These are phyloP conservation scores for Kryphioiulus occultus DNA, from an alignment of 2,888 invertebrate genomes.

Conservation along the genomic window DNA sequence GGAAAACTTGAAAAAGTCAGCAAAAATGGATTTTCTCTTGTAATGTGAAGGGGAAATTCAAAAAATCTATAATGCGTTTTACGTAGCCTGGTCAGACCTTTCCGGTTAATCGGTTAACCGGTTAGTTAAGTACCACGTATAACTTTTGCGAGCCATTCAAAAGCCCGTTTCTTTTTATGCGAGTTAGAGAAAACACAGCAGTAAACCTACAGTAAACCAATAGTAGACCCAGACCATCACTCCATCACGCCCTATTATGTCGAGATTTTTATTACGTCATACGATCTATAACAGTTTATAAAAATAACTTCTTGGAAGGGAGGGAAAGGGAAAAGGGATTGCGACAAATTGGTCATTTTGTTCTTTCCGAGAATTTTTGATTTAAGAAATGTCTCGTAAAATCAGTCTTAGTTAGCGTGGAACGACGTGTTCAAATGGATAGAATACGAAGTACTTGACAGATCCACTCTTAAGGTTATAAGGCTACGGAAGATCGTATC, in stretches of 20 bases:
- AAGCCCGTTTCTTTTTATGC: no score
- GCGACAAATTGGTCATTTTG: conserved; percentile 23
- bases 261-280: conserved; percentile 1
- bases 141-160: no score
- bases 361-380: conserved; percentile 7
- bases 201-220: no score
- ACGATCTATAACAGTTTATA: conserved; percentile 23
- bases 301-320: not conserved
- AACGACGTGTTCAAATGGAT: conserved; percentile 23
- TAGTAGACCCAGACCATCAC: no score
- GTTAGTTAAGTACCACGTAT: no score
- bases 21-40: no score
- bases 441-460: conserved; percentile 23
- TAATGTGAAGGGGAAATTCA: no score
- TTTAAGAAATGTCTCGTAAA: conserved; percentile 14
- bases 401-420: not conserved
- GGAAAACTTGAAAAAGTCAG: no score
- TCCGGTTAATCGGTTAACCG: no score
- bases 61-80: no score
- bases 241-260: not conserved
- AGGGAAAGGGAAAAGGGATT: not conserved
- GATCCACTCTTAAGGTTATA: not conserved
- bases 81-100: no score
- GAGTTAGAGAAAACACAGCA: no score
- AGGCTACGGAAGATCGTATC: not conserved